Base-by-base conservation (phyloP, 2,113 vertebrate genomes). In the Sturnira hondurensis region DNA sequence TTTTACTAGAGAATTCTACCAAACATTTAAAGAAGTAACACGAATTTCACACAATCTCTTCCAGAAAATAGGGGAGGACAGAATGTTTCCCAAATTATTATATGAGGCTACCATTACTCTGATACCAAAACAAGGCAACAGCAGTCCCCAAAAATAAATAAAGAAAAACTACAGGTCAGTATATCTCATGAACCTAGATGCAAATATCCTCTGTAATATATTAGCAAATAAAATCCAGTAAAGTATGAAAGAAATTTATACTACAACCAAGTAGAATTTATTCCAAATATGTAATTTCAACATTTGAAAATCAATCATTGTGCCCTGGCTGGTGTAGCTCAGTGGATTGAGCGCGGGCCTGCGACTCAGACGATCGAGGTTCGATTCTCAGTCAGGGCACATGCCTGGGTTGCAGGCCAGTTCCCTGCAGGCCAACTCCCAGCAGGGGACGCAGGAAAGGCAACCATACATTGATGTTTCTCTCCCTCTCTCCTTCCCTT, bases 21-120 rank as follows among this genome's bases (percentile, higher is more conserved):
- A 90, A 87, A 89, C 36, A 88, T 47, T 52, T 89, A 43, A 95
- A 93, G 16, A 78, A 90, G 36, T 91, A 92, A 74, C 50, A 71
- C 11, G 47, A 89, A 67, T 78, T 93, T 86, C 67, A 95, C 45
- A 76, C 19, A 67, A 31, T 87, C 56, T 47, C 17, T 89, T 96
- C 83, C 31, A 88, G 31, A 87, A 77, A 91, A 65, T 41, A 50
- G 43, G 76, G 87, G 36, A 93, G 2, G 22, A 89, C 45, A 87
- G 74, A 81, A 67, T 24, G 58, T 2, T 68, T 83, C 26, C 6
- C 54, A 95, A 89, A 41, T n/a, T 41, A 92, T 86, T 82, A 83
- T 93, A 89, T 78, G 81, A 94, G 61, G 58, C 36, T 80, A 78
- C 7, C 61, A 93, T 86, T 68, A 83, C 19, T 87, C 47, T 71